Conservation (phyloP, 2,113 vertebrate genomes). For the Tachysurus vachellii region DNA sequence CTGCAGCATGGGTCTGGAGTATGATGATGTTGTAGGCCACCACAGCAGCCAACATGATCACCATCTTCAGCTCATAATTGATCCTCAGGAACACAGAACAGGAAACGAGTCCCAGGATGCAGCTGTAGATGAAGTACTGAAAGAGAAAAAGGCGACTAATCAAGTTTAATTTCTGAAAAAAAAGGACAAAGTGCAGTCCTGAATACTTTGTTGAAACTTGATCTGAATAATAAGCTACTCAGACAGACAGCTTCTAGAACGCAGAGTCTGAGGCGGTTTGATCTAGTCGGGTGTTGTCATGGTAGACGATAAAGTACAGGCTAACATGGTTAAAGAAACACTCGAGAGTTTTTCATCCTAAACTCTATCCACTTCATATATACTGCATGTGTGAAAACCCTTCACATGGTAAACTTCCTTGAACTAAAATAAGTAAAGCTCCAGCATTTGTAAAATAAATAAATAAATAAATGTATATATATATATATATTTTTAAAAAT, state of each 20-base stretch:
- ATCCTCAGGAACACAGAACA: slow-evolving; percentile 97
- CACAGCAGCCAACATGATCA: slow-evolving; percentile 90
- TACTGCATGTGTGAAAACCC: neutral
- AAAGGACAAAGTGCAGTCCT: neutral
- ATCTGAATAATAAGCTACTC: neutral
- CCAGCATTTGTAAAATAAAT: neutral
- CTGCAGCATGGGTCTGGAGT: slow-evolving; percentile 86
- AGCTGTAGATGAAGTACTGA: slow-evolving; percentile 98
- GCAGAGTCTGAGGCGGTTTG: neutral
- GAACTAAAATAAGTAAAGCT: neutral
- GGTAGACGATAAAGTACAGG: neutral
- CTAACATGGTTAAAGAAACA: neutral
- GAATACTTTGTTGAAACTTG: neutral
- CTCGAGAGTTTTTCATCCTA: neutral
- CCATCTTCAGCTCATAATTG: slow-evolving; percentile 96
- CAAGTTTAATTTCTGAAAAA: slow-evolving; percentile 12
- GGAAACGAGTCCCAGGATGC: slow-evolving; percentile 92
- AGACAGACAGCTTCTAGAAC: neutral
- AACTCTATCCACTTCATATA: neutral
- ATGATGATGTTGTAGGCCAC: slow-evolving; percentile 92
- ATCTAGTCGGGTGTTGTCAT: neutral
- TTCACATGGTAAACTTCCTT: neutral
- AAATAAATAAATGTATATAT: neutral
- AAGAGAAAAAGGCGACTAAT: slow-evolving; percentile 3
- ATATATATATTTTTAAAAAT: neutral